These are phyloP conservation scores for Nemurella pictetii DNA, from an alignment of 2,888 invertebrate species.

Conservation along the genomic window DNA sequence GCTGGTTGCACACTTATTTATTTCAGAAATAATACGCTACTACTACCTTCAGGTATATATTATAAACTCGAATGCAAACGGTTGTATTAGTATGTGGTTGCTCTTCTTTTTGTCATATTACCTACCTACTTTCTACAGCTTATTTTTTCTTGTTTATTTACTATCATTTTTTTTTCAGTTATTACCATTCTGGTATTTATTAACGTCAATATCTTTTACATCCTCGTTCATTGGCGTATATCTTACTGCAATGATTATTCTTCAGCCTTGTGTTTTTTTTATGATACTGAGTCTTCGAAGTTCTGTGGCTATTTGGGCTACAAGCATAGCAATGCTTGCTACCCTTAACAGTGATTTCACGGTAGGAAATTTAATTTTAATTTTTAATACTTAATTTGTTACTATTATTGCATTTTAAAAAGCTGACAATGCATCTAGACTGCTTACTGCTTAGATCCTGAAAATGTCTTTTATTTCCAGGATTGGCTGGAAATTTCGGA, in stretches of 20 bases:
- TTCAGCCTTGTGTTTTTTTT: slow-evolving; percentile 62
- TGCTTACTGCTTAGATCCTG: background rate
- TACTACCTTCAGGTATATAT: slow-evolving; percentile 46
- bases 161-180: slow-evolving; percentile 48
- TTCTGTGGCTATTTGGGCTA: slow-evolving; percentile 59
- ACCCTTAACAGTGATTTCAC: slow-evolving; percentile 56
- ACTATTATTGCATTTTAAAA: background rate
- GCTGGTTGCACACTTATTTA: slow-evolving; percentile 58
- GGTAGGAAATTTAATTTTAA: slow-evolving; percentile 26
- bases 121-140: background rate
- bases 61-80: background rate
- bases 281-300: slow-evolving; percentile 55
- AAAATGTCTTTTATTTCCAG: slow-evolving; percentile 44
- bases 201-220: slow-evolving; percentile 57
- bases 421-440: background rate
- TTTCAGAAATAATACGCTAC: slow-evolving; percentile 57
- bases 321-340: slow-evolving; percentile 56
- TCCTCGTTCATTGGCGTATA: slow-evolving; percentile 55
- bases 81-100: background rate
- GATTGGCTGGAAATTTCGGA: slow-evolving; percentile 54
- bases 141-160: slow-evolving; percentile 3
- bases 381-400: too few relatives aligned
- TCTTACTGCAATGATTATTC: slow-evolving; percentile 56
- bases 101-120: background rate
- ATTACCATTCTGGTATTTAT: slow-evolving; percentile 60